A percentile compares a stretch with the other conserved stretches of the same genome.
phyloP scores from a whole-genome alignment of 2,797 vertebrate species.

The Saxicola maurus region DNA sequence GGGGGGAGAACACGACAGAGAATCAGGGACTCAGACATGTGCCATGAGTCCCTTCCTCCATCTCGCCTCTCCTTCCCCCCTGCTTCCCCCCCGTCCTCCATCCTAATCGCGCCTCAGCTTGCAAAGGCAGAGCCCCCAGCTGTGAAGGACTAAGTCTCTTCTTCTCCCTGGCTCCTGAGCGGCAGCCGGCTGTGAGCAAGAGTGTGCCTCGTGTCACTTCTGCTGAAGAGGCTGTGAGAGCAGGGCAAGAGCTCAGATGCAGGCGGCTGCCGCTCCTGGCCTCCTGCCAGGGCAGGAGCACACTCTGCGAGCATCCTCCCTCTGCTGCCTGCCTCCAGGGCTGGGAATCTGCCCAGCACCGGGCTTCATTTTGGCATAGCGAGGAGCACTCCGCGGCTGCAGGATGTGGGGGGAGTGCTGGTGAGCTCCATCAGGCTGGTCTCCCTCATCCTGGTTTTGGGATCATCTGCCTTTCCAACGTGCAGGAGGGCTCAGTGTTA shows the following conservation, averaged over 20 bases:
- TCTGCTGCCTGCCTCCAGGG: background rate
- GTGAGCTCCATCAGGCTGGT: background rate
- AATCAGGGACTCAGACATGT: background rate
- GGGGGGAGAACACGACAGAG: rapidly evolving
- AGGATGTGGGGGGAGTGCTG: background rate
- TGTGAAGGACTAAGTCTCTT: conserved; percentile 32
- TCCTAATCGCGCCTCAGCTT: background rate
- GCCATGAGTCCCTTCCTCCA: background rate
- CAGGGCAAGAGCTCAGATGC: background rate
- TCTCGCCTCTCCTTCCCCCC: background rate
- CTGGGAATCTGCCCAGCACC: background rate
- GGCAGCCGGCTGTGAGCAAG: background rate
- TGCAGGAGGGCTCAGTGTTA: background rate
- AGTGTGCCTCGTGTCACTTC: conserved; percentile 20
- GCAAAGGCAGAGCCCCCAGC: conserved; percentile 39
- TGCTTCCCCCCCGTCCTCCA: background rate
- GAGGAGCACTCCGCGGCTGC: background rate
- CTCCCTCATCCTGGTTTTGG: background rate
- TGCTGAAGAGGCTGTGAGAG: background rate
- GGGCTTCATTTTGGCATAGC: background rate
- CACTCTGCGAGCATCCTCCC: background rate
- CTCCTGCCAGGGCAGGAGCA: background rate
- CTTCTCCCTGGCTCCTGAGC: background rate
- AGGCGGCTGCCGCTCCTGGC: conserved; percentile 17
- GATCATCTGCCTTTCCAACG: background rate